Evolutionary conservation across 2,888 invertebrate species (phyloP).

Genomic region (Troilus luridus): DNA sequence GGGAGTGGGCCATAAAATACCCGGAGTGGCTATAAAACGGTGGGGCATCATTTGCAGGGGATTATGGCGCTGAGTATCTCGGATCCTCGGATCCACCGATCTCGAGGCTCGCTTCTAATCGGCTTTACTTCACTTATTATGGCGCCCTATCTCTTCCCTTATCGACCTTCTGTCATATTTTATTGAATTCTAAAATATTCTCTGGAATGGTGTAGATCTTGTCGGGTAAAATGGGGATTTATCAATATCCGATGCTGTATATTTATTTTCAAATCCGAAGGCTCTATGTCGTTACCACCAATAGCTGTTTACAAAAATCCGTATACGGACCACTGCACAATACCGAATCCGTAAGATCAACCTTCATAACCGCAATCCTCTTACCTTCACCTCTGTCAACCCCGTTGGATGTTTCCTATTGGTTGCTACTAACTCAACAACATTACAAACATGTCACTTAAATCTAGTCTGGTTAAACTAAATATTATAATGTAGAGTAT

Average conservation of each 20-base stretch:
- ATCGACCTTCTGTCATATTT: background rate
- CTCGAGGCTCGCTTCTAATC: background rate
- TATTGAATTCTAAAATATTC: background rate
- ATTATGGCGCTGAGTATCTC: background rate
- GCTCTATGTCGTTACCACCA: too few species aligned
- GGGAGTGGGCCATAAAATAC: background rate
- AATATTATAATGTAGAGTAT: too few species aligned
- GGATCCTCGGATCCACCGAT: background rate
- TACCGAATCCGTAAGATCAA: too few species aligned
- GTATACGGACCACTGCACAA: too few species aligned
- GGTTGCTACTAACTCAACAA: too few species aligned
- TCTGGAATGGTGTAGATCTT: background rate
- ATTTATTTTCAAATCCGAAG: too few species aligned
- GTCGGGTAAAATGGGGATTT: background rate
- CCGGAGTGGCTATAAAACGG: background rate
- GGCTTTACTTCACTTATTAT: constrained; percentile 5
- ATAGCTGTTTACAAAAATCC: too few species aligned
- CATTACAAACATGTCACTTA: too few species aligned
- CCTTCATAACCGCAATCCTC: too few species aligned
- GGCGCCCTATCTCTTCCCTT: background rate
- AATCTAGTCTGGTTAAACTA: too few species aligned
- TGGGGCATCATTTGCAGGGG: background rate
- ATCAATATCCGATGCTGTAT: background rate
- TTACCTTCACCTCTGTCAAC: too few species aligned
- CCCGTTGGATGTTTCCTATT: too few species aligned